Conservation (phyloP, 1,140 invertebrate genomes). For the Lasaia peninsularis region DNA sequence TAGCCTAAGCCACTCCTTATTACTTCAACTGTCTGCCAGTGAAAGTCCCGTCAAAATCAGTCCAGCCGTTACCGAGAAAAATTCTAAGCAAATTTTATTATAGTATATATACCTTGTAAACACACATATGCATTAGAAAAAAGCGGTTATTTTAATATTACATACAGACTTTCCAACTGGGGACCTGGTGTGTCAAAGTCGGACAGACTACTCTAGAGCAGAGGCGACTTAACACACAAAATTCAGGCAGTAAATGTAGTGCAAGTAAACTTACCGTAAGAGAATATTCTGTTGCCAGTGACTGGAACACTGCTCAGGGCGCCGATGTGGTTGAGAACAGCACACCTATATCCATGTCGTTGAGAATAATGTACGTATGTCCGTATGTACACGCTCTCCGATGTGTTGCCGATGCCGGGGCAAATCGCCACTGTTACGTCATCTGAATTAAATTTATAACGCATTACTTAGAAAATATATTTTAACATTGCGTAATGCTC, state of each 20-base stretch:
- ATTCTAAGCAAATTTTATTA: too few relatives aligned
- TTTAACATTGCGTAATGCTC: not conserved
- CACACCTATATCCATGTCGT: slow-evolving; percentile 92
- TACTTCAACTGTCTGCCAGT: too few relatives aligned
- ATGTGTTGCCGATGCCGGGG: slow-evolving; percentile 95
- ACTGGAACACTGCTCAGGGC: slow-evolving; percentile 89
- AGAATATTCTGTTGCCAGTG: slow-evolving; percentile 92
- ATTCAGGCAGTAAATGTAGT: not conserved
- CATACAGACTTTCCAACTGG: too few relatives aligned
- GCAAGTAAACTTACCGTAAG: slow-evolving; percentile 84
- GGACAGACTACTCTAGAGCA: too few relatives aligned
- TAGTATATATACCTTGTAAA: too few relatives aligned
- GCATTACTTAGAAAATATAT: not conserved
- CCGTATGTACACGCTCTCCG: slow-evolving; percentile 94
- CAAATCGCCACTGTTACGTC: slow-evolving; percentile 93
- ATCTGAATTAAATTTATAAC: slow-evolving; percentile 79
- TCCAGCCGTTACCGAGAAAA: too few relatives aligned
- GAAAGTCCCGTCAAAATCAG: too few relatives aligned
- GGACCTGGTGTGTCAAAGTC: too few relatives aligned
- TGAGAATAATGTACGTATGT: slow-evolving; percentile 95
- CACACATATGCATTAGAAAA: too few relatives aligned
- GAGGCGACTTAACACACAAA: too few relatives aligned
- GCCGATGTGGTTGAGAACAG: slow-evolving; percentile 97
- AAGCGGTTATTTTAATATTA: too few relatives aligned
- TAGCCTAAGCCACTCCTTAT: too few relatives aligned